Percentiles rank a stretch among this genome's conserved stretches.
Evolutionary conservation across 2,888 invertebrate genomes (phyloP).

Genomic region (Baccha elongata): DNA sequence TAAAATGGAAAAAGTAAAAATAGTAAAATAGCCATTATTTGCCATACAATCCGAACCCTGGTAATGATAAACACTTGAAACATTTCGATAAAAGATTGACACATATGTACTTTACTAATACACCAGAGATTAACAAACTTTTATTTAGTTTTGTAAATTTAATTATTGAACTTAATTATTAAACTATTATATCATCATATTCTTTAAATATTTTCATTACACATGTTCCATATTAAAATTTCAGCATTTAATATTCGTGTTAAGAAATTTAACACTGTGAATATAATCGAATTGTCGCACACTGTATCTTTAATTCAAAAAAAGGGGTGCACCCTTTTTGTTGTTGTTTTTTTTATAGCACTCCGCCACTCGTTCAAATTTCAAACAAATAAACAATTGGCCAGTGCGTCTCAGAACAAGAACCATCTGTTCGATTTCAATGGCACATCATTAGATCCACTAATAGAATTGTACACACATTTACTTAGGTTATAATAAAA

Average conservation of each 20-base stretch:
- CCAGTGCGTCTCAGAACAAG: conserved; percentile 40
- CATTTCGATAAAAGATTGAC: no score
- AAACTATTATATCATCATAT: no score
- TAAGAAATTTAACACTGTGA: conserved; percentile 5
- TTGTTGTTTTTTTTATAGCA: conserved; percentile 13
- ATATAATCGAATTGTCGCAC: conserved; percentile 39
- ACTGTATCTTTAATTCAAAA: conserved; percentile 37
- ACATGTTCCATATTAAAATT: background rate
- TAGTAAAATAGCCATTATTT: no score
- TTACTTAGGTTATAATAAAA: conserved; percentile 23
- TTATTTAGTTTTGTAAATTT: no score
- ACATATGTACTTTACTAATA: no score
- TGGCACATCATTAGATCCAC: conserved; percentile 66
- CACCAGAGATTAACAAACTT: no score
- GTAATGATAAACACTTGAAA: no score
- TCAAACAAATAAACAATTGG: conserved; percentile 64
- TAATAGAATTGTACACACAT: conserved; percentile 48
- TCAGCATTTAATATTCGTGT: background rate
- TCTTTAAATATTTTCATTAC: no score
- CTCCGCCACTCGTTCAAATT: conserved; percentile 44
- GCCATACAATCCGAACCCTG: no score
- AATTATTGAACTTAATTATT: no score
- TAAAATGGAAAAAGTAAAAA: no score
- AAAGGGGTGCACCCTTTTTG: conserved; percentile 60
- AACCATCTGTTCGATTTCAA: conserved; percentile 71